phyloP scores from a whole-genome alignment of 2,888 invertebrate genomes.

The Temnothorax ravouxi region DNA sequence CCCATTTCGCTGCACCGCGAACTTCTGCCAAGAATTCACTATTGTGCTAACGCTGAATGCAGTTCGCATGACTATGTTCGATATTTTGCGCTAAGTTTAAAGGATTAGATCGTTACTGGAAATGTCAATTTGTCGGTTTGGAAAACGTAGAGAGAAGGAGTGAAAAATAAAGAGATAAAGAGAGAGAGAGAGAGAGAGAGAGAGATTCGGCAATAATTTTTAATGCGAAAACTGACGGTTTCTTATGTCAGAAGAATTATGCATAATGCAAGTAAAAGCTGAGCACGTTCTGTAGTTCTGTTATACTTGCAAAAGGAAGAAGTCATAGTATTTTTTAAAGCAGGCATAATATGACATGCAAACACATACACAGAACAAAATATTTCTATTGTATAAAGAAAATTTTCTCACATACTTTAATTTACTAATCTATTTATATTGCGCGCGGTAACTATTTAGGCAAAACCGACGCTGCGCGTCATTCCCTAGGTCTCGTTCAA shows the following conservation, averaged over 20 bases:
- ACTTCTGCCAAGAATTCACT: slow-evolving; percentile 52
- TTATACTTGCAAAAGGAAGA: too few relatives aligned
- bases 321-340: too few relatives aligned
- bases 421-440: background rate
- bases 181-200: background rate
- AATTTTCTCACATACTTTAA: too few relatives aligned
- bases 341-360: too few relatives aligned
- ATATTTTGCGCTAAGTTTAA: slow-evolving; percentile 63
- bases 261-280: too few relatives aligned
- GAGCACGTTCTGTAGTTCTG: too few relatives aligned
- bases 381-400: too few relatives aligned
- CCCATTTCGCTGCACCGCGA: slow-evolving; percentile 30
- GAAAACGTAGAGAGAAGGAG: slow-evolving; percentile 57
- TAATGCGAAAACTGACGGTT: slow-evolving; percentile 31
- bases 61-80: slow-evolving; percentile 51
- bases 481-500: slow-evolving; percentile 56
- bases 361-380: too few relatives aligned
- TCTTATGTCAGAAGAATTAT: background rate
- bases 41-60: slow-evolving; percentile 23
- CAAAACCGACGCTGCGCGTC: slow-evolving; percentile 33
- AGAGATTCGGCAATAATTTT: background rate
- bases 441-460: background rate
- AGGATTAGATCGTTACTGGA: slow-evolving; percentile 22
- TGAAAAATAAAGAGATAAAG: background rate
- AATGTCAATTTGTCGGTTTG: slow-evolving; percentile 65